Percentiles rank a stretch among this genome's conserved stretches.
These are phyloP conservation scores for Labia minor DNA, from an alignment of 2,888 invertebrate species.

Conservation along the genomic window DNA sequence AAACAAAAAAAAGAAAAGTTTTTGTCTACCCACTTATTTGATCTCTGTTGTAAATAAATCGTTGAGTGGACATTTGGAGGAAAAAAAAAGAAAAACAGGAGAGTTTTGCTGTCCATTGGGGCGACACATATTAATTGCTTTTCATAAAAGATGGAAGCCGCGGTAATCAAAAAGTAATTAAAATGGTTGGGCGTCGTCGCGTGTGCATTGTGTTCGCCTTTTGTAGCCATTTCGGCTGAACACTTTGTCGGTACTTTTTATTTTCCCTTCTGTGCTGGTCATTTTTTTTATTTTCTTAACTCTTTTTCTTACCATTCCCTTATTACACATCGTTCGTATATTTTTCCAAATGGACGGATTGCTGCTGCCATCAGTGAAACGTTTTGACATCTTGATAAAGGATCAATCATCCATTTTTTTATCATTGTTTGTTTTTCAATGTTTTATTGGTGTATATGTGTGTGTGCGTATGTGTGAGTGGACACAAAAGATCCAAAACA, in stretches of 20 bases:
- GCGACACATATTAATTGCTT: slow-evolving; percentile 7
- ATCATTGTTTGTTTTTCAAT: background rate
- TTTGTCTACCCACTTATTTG: too few species aligned
- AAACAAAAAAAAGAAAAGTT: too few species aligned
- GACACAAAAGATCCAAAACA: too few species aligned
- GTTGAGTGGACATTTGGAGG: background rate
- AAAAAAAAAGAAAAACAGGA: too few species aligned
- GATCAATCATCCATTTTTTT: background rate
- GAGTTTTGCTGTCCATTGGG: background rate
- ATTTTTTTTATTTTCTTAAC: too few species aligned
- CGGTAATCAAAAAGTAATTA: slow-evolving; percentile 13
- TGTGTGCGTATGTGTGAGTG: too few species aligned
- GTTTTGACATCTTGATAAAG: slow-evolving; percentile 8
- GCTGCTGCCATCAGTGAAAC: background rate
- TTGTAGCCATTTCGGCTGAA: background rate
- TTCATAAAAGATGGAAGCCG: slow-evolving; percentile 13
- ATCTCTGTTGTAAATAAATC: background rate
- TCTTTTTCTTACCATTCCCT: too few species aligned
- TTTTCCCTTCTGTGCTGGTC: background rate
- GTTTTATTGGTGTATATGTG: too few species aligned
- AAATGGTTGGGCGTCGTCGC: slow-evolving; percentile 2
- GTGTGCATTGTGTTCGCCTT: slow-evolving; percentile 8
- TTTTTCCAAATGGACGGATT: background rate
- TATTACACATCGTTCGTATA: background rate
- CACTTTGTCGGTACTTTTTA: slow-evolving; percentile 1